Conservation (phyloP, 2,113 vertebrate genomes). For the Thamnophis sirtalis region DNA sequence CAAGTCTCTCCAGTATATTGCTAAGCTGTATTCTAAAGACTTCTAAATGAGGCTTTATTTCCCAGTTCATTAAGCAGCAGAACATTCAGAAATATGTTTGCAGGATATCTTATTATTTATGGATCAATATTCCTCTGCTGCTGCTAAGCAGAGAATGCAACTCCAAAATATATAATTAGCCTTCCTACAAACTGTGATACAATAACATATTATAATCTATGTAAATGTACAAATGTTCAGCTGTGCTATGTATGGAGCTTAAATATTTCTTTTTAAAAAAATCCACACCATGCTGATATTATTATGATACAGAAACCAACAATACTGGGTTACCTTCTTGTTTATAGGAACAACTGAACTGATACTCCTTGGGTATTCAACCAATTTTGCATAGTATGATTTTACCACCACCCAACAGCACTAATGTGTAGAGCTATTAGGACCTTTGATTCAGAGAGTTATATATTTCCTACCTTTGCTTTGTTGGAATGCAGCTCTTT, state of each 20-base stretch:
- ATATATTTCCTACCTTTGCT: background rate
- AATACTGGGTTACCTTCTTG: constrained; percentile 1
- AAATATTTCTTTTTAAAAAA: background rate
- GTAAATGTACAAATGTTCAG: constrained; percentile 23
- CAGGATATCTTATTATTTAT: constrained; percentile 22
- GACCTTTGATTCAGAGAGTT: background rate
- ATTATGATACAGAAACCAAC: background rate
- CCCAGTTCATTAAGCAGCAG: constrained; percentile 27
- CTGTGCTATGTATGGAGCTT: background rate
- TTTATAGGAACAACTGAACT: background rate
- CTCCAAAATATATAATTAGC: constrained; percentile 38
- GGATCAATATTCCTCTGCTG: background rate
- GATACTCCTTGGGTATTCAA: too few relatives aligned
- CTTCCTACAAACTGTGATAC: constrained; percentile 40
- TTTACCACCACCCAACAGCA: background rate
- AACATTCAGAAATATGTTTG: constrained; percentile 8
- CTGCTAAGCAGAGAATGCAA: constrained; percentile 31
- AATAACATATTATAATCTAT: constrained; percentile 10
- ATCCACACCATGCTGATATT: background rate
- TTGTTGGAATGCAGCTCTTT: background rate
- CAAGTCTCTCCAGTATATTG: background rate
- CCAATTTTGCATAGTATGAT: background rate
- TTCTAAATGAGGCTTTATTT: constrained; percentile 4
- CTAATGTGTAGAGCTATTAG: background rate
- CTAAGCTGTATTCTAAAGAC: constrained; percentile 1